These are phyloP conservation scores for Dasypolia templi DNA, from an alignment of 2,888 invertebrate genomes.

Conservation along the genomic window DNA sequence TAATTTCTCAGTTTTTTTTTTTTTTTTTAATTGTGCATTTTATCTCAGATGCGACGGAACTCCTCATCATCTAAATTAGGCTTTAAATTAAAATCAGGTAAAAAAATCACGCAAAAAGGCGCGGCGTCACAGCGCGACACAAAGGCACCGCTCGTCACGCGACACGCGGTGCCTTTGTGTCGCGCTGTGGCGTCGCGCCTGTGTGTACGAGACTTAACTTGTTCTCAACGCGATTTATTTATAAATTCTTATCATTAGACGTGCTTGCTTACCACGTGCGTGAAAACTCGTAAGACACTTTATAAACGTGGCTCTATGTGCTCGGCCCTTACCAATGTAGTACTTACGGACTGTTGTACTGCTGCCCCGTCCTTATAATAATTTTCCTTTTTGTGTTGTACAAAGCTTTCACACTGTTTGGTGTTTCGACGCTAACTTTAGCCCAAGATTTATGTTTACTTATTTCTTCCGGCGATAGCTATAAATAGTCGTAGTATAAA, in stretches of 20 bases:
- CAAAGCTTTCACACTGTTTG: conserved; percentile 70
- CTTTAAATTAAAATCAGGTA: conserved; percentile 8
- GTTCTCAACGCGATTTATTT: conserved; percentile 16
- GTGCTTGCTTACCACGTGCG: conserved; percentile 62
- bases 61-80: neutral
- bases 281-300: conserved; percentile 46
- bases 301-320: conserved; percentile 63
- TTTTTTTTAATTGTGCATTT: conserved; percentile 19
- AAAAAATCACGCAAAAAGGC: too few relatives aligned
- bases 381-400: conserved; percentile 68
- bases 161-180: too few relatives aligned
- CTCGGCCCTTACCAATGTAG: conserved; percentile 21
- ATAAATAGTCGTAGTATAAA: conserved; percentile 79
- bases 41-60: conserved; percentile 1
- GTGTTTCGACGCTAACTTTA: conserved; percentile 80
- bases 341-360: conserved; percentile 13
- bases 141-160: too few relatives aligned
- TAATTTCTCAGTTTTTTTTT: too few relatives aligned
- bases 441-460: conserved; percentile 78
- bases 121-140: too few relatives aligned
- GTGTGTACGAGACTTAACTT: too few relatives aligned
- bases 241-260: conserved; percentile 60
- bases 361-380: conserved; percentile 54
- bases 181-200: too few relatives aligned
- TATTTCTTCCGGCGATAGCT: conserved; percentile 79